Evolutionary conservation across 1,140 invertebrate species (phyloP).

Genomic region (Euwallacea fornicatus): DNA sequence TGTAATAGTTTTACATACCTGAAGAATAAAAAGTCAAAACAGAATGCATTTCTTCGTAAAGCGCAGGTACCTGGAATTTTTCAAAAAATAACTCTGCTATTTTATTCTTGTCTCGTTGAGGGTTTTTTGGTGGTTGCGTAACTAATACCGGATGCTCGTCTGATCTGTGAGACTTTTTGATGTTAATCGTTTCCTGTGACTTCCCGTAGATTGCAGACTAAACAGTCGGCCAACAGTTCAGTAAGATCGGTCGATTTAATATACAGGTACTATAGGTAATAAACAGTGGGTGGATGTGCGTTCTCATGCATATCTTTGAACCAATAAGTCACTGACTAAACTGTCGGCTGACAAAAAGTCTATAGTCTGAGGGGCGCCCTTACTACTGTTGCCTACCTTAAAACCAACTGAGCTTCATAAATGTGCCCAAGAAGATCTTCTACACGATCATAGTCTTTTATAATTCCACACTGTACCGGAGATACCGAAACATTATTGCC

Average conservation of each 20-base stretch:
- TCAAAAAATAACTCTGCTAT: constrained; percentile 37
- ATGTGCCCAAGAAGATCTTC: constrained; percentile 22
- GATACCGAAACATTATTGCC: not conserved
- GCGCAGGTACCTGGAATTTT: constrained; percentile 34
- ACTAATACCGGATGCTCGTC: constrained; percentile 34
- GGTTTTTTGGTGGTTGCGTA: constrained; percentile 24
- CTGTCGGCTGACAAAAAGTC: too few relatives aligned
- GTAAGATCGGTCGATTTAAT: not conserved
- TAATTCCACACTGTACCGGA: constrained; percentile 26
- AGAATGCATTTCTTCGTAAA: constrained; percentile 33
- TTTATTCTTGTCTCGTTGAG: constrained; percentile 35
- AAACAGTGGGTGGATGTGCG: not conserved
- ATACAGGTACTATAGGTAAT: not conserved
- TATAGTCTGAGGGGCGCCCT: too few relatives aligned
- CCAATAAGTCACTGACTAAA: not conserved
- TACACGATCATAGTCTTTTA: constrained; percentile 33
- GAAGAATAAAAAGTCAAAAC: constrained; percentile 66
- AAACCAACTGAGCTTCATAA: constrained; percentile 14
- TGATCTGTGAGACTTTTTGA: not conserved
- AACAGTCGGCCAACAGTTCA: too few relatives aligned
- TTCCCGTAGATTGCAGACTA: too few relatives aligned
- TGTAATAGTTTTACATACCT: constrained; percentile 59
- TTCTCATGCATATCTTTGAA: not conserved
- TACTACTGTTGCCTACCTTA: constrained; percentile 2
- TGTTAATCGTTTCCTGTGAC: too few relatives aligned